These are phyloP conservation scores for Gymnorhina tibicen DNA, from an alignment of 2,113 vertebrate species.

Conservation along the genomic window DNA sequence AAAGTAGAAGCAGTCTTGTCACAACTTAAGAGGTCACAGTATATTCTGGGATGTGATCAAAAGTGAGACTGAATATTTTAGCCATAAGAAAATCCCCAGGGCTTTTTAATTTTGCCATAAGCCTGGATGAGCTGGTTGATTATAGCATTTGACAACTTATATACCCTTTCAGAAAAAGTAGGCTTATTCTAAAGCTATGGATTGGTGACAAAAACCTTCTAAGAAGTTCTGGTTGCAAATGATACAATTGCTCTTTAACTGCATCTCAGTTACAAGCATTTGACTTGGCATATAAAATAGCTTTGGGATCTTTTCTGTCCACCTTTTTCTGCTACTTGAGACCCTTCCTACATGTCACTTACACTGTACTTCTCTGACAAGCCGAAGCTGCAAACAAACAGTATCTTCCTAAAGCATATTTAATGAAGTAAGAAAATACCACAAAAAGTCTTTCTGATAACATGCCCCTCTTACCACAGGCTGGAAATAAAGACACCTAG, in stretches of 20 bases:
- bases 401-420: neutral
- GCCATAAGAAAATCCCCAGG: constrained; percentile 37
- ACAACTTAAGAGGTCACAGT: constrained; percentile 28
- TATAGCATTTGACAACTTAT: constrained; percentile 55
- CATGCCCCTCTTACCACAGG: neutral
- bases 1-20: constrained; percentile 29
- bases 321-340: neutral
- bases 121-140: constrained; percentile 34
- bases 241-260: neutral
- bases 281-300: neutral
- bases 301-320: neutral
- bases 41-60: constrained; percentile 23
- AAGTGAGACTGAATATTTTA: constrained; percentile 58
- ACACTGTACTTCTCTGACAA: neutral
- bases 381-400: neutral
- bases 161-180: constrained; percentile 5
- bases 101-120: constrained; percentile 44
- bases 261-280: neutral
- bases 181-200: neutral
- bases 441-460: neutral
- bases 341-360: neutral
- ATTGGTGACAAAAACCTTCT: constrained; percentile 24
- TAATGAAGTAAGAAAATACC: neutral
- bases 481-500: neutral
- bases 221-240: neutral